Conservation (phyloP, 2,797 vertebrate genomes). For the Pygocentrus nattereri region DNA sequence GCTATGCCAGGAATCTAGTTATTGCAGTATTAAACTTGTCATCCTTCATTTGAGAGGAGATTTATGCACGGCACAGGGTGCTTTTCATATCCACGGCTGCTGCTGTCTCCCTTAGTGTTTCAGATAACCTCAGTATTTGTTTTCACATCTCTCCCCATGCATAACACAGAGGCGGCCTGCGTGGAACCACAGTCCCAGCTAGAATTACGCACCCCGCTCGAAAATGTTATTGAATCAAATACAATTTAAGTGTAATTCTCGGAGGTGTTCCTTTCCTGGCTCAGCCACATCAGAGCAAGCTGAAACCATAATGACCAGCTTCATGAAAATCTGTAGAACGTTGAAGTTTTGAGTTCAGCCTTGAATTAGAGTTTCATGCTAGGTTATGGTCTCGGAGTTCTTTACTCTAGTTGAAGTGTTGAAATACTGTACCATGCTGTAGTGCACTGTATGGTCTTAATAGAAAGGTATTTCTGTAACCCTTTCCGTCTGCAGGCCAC, state of each 20-base stretch:
- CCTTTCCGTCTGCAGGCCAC: slow-evolving; percentile 80
- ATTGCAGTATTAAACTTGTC: slow-evolving; percentile 72
- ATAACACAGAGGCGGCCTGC: slow-evolving; percentile 56
- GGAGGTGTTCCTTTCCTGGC: slow-evolving; percentile 64
- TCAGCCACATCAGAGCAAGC: slow-evolving; percentile 62
- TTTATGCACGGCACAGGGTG: slow-evolving; percentile 69
- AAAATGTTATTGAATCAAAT: slow-evolving; percentile 69
- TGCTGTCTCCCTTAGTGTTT: slow-evolving; percentile 63
- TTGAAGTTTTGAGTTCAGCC: slow-evolving; percentile 21
- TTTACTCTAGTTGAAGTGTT: slow-evolving; percentile 54
- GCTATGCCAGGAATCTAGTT: slow-evolving; percentile 70
- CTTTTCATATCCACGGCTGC: slow-evolving; percentile 69
- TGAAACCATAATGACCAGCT: slow-evolving; percentile 56
- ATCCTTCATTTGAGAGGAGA: slow-evolving; percentile 74
- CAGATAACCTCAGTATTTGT: slow-evolving; percentile 68
- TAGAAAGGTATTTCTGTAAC: slow-evolving; percentile 35
- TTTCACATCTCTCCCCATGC: slow-evolving; percentile 65
- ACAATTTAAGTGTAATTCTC: slow-evolving; percentile 67
- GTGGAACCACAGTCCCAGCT: slow-evolving; percentile 61
- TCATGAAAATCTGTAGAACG: slow-evolving; percentile 47
- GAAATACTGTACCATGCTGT: slow-evolving; percentile 26
- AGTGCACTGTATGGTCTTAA: slow-evolving; percentile 46
- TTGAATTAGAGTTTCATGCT: slow-evolving; percentile 55
- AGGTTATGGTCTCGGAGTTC: slow-evolving; percentile 33
- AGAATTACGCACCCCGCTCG: slow-evolving; percentile 68